Percentiles rank a stretch among this genome's conserved stretches.
phyloP scores from a whole-genome alignment of 2,888 invertebrate genomes.

The Torymus aiolomorphi region DNA sequence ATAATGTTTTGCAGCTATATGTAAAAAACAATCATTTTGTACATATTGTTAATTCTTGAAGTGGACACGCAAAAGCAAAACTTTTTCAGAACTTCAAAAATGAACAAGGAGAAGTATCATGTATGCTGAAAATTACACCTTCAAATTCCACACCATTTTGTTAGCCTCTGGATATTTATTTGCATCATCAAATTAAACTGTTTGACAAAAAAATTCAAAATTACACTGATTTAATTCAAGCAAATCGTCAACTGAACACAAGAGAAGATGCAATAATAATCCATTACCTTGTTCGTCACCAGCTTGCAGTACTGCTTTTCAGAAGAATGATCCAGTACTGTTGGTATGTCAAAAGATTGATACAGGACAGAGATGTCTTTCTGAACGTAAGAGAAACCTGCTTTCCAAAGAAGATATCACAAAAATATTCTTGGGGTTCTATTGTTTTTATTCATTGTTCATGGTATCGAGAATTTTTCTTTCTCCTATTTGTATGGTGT shows the following conservation, averaged over 20 bases:
- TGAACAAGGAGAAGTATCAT: no score
- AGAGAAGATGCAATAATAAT: background rate
- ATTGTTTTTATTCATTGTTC: no score
- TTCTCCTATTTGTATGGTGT: no score
- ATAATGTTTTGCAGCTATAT: no score
- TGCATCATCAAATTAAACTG: background rate
- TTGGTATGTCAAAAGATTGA: background rate
- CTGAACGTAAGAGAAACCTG: background rate
- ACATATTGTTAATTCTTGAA: background rate
- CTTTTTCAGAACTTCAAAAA: background rate
- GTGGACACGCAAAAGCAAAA: background rate
- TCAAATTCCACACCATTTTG: background rate
- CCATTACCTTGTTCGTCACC: background rate
- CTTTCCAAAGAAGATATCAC: no score
- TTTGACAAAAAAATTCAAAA: background rate
- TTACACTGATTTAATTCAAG: background rate
- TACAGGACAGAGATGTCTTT: background rate
- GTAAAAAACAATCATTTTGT: background rate
- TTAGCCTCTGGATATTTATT: background rate
- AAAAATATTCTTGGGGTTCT: no score
- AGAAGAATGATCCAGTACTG: background rate
- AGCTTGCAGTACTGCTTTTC: background rate
- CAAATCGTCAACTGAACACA: background rate
- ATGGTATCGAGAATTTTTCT: no score
- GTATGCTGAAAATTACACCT: background rate